These are phyloP conservation scores for Pachypanchax playfairii DNA, from an alignment of 2,113 vertebrate genomes.

Conservation along the genomic window DNA sequence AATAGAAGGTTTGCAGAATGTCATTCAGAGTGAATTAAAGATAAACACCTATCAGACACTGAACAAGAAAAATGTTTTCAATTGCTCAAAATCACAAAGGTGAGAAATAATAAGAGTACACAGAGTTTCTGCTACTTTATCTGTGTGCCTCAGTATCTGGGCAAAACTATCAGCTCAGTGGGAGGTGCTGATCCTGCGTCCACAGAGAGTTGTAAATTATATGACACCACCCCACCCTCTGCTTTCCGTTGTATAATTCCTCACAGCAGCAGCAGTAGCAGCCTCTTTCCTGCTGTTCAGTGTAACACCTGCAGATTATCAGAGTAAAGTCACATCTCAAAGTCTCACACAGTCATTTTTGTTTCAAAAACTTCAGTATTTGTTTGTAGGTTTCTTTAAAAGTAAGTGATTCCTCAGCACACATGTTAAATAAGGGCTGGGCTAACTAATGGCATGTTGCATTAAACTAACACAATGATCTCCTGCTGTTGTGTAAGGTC, in stretches of 20 bases:
- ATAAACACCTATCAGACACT: constrained; percentile 10
- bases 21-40: constrained; percentile 10
- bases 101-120: constrained; percentile 10
- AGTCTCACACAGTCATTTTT: no score
- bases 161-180: constrained; percentile 32
- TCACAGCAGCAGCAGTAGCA: constrained; percentile 14
- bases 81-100: neutral
- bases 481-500: constrained; percentile 76
- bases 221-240: constrained; percentile 30
- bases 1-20: constrained; percentile 13
- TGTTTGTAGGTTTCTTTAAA: no score
- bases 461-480: no score
- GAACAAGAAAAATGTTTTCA: constrained; percentile 2
- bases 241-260: constrained; percentile 35
- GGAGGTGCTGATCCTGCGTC: constrained; percentile 35
- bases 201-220: constrained; percentile 42
- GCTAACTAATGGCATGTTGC: no score
- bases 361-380: no score
- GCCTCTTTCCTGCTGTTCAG: constrained; percentile 10
- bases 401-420: no score
- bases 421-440: no score
- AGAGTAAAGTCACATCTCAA: neutral
- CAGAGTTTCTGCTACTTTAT: neutral
- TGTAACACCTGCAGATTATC: constrained; percentile 16
- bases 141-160: constrained; percentile 11